Evolutionary conservation across 2,113 vertebrate genomes (phyloP), one percentile per base, ranked within the genome.

Genomic region (Urocolius indicus): DNA sequence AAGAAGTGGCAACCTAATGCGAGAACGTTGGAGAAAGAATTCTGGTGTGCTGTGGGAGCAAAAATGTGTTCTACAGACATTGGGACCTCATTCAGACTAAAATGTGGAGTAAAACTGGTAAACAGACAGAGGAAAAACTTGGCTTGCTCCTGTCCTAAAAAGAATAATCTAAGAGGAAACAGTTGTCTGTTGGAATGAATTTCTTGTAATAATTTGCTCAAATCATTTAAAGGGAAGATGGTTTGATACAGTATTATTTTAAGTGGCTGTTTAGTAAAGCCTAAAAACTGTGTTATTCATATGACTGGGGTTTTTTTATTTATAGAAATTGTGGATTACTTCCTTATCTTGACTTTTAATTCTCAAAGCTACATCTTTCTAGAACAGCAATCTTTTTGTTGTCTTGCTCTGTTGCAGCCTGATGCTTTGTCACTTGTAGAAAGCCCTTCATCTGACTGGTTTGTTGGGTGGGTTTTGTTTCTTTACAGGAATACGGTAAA

Each of bases 401-500:
- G 20, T 58, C 34, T 59, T 65, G 27, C 10, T 88, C 2, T n/a
- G 22, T 41, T 78, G 2, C 49, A n/a, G 41, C 51, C 43, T 73
- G 30, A 18, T 80, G 46, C 55, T 81, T 86, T 65, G 5, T 67
- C 63, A 80, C 41, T 74, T 69, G 6, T 3, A 66, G 36, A 58
- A 83, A 77, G 57, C 43, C 59, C 16, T 71, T 78, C 9, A 13
- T 1, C 14, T 96, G 65, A 90, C 34, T 62, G 57, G 11, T 13
- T 41, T 41, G 38, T 41, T 41, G 38, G 38, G 38, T 41, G 38
- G 38, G 12, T 24, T 36, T 8, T 27, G 21, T 87, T 67, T 18
- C 78, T 69, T 88, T 41, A 55, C 77, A 97, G 96, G 91, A 95
- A 9, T 93, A 51, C 51, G 67, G 0, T 68, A 83, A 59, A 87